Evolutionary conservation across 2,888 invertebrate species (phyloP).

Genomic region (Andrena praecox): DNA sequence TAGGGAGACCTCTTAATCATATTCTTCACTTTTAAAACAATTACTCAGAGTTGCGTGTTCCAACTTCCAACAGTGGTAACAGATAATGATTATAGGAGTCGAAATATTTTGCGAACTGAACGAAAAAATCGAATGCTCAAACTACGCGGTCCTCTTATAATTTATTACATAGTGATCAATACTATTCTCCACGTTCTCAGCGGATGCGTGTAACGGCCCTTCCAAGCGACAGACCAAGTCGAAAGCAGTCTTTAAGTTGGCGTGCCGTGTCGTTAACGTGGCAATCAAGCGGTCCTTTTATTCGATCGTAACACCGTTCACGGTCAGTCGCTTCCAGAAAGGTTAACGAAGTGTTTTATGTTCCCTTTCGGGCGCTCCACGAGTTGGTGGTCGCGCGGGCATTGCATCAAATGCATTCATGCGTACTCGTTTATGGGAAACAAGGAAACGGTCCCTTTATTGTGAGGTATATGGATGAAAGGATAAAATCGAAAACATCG

Average conservation of each 20-base stretch:
- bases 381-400: no score
- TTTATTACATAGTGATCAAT: constrained; percentile 5
- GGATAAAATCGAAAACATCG: no score
- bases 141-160: not conserved
- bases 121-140: not conserved
- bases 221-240: constrained; percentile 6
- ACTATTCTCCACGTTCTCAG: not conserved
- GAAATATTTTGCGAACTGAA: no score
- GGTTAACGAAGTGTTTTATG: constrained; percentile 60
- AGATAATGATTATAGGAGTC: no score
- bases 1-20: no score
- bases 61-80: no score
- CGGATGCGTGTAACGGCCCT: constrained; percentile 5
- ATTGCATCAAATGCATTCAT: not conserved
- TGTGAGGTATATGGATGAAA: no score
- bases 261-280: constrained; percentile 33
- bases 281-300: constrained; percentile 54
- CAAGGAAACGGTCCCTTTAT: no score
- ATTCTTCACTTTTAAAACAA: no score
- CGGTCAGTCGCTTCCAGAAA: constrained; percentile 36
- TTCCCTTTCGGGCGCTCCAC: not conserved
- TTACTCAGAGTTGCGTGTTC: no score
- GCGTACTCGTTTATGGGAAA: no score
- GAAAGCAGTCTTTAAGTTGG: constrained; percentile 41
- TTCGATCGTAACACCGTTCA: constrained; percentile 55